Conservation (phyloP, 1,140 invertebrate genomes). For the Drosophila yakuba region DNA sequence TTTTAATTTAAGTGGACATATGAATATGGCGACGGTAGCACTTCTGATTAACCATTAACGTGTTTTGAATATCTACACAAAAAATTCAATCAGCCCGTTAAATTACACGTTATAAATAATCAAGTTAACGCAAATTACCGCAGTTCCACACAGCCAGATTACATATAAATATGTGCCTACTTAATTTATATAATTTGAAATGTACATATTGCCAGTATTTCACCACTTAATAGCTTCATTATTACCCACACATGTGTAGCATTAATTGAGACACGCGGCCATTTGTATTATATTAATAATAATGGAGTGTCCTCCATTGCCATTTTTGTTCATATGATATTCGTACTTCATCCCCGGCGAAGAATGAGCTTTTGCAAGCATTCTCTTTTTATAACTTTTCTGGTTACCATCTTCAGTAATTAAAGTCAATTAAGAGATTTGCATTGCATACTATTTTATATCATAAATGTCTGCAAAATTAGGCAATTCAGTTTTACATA, state of each 20-base stretch:
- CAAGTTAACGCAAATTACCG: constrained; percentile 23
- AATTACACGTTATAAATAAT: constrained; percentile 42
- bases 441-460: neutral
- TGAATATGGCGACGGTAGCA: constrained; percentile 40
- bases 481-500: neutral
- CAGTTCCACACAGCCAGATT: constrained; percentile 19
- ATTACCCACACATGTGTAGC: constrained; percentile 20
- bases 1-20: constrained; percentile 33
- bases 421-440: neutral
- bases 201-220: constrained; percentile 16
- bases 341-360: constrained; percentile 11
- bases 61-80: constrained; percentile 38
- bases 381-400: neutral
- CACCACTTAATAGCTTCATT: neutral
- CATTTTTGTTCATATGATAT: neutral
- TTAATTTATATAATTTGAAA: constrained; percentile 37
- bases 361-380: neutral
- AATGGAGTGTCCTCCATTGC: constrained; percentile 43
- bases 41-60: constrained; percentile 43
- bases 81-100: constrained; percentile 41
- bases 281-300: constrained; percentile 27
- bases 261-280: constrained; percentile 37
- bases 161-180: constrained; percentile 44
- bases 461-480: neutral
- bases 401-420: neutral